These are phyloP conservation scores for Trichogramma evanescens DNA, from an alignment of 2,888 invertebrate genomes.

Conservation along the genomic window DNA sequence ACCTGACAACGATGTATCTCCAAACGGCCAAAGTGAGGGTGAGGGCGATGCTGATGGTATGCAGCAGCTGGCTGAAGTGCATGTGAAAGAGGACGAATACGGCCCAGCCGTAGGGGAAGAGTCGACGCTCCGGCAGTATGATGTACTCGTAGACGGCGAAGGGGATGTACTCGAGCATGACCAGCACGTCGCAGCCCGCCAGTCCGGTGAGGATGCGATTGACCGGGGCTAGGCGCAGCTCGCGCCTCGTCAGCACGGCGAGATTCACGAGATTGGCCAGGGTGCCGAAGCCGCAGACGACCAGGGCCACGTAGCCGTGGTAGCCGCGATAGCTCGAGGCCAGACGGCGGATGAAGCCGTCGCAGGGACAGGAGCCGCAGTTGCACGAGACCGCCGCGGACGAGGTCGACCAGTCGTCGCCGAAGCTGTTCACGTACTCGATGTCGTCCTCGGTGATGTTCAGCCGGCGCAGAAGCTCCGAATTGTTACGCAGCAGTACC, in stretches of 20 bases:
- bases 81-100: constrained; percentile 72
- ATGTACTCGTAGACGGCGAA: constrained; percentile 64
- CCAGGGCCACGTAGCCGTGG: constrained; percentile 76
- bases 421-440: constrained; percentile 32
- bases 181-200: constrained; percentile 82
- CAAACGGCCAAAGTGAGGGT: constrained; percentile 77
- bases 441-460: constrained; percentile 39
- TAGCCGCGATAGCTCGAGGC: constrained; percentile 57
- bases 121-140: constrained; percentile 57
- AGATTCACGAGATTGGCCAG: constrained; percentile 82
- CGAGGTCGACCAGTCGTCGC: constrained; percentile 8
- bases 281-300: constrained; percentile 80
- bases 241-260: constrained; percentile 74
- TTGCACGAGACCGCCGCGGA: constrained; percentile 1
- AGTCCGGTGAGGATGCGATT: constrained; percentile 79
- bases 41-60: constrained; percentile 77
- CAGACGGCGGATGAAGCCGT: constrained; percentile 55
- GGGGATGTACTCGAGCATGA: constrained; percentile 81
- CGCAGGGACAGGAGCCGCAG: constrained; percentile 50
- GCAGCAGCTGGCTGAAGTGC: constrained; percentile 73
- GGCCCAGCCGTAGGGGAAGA: constrained; percentile 67
- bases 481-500: constrained; percentile 23
- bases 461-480: constrained; percentile 27
- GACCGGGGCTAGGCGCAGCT: constrained; percentile 75
- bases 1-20: constrained; percentile 80